phyloP scores from a whole-genome alignment of 2,797 vertebrate genomes.

The Cyclura pinguis region DNA sequence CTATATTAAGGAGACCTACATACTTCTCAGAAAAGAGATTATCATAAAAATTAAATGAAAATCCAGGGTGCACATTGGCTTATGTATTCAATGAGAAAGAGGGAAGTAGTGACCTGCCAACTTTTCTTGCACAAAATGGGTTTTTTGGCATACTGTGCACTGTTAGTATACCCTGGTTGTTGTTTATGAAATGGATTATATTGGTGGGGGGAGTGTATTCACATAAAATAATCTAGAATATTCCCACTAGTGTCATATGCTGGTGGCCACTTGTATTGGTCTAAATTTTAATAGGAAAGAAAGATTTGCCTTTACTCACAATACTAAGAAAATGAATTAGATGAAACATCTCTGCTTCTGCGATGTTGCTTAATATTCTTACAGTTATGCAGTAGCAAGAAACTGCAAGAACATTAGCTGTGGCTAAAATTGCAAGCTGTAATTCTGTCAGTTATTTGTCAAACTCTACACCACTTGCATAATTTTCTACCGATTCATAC shows the following conservation, averaged over 20 bases:
- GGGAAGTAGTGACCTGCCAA: too few species aligned
- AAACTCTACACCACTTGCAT: constrained; percentile 69
- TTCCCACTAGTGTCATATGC: background rate
- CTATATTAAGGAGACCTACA: background rate
- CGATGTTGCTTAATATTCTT: constrained; percentile 73
- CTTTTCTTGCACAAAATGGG: background rate
- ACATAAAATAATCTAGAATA: background rate
- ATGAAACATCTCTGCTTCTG: constrained; percentile 61
- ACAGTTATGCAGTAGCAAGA: constrained; percentile 77
- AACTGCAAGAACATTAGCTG: constrained; percentile 71
- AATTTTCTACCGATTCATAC: constrained; percentile 53
- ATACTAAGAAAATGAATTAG: constrained; percentile 37
- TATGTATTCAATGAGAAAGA: background rate
- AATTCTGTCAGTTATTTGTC: constrained; percentile 82
- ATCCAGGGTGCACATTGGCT: background rate
- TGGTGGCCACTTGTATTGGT: background rate
- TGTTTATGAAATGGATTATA: background rate
- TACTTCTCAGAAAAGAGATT: background rate
- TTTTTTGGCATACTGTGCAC: too few species aligned
- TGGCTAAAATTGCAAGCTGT: constrained; percentile 79
- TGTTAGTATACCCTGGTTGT: background rate
- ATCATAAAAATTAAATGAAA: background rate
- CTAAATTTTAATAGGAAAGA: background rate
- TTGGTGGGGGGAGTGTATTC: background rate
- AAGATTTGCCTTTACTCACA: constrained; percentile 51